A percentile compares a stretch with the other conserved stretches of the same genome.
These are phyloP conservation scores for Lindbergichthys nudifrons DNA, from an alignment of 2,797 vertebrate species.

Conservation along the genomic window DNA sequence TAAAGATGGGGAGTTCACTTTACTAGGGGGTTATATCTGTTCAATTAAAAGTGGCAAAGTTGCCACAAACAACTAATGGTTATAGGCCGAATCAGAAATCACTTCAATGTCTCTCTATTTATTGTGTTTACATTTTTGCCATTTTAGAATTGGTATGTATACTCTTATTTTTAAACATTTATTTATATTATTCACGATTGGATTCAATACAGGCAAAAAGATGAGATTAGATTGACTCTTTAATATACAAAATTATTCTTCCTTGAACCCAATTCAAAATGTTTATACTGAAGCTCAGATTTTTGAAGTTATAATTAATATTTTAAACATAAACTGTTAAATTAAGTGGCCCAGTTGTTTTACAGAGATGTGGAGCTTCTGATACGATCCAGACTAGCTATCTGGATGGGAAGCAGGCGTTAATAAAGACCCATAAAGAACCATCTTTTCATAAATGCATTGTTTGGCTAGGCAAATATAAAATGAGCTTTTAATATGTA, in stretches of 20 bases:
- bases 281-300: not conserved
- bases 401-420: not conserved
- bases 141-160: not conserved
- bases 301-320: not conserved
- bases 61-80: not conserved
- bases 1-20: not conserved
- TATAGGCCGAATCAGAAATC: too few species aligned
- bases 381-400: not conserved
- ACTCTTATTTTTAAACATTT: not conserved
- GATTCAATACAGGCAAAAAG: not conserved
- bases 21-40: not conserved
- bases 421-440: not conserved
- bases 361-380: not conserved
- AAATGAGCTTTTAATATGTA: too few species aligned
- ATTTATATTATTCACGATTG: not conserved
- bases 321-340: not conserved
- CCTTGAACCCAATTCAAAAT: not conserved
- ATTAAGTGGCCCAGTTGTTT: too few species aligned
- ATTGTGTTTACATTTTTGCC: not conserved
- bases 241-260: not conserved
- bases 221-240: not conserved
- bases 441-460: not conserved
- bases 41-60: constrained; percentile 12
- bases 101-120: not conserved
- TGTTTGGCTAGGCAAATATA: not conserved